phyloP scores from a whole-genome alignment of 2,113 vertebrate species.

The Daboia siamensis region DNA sequence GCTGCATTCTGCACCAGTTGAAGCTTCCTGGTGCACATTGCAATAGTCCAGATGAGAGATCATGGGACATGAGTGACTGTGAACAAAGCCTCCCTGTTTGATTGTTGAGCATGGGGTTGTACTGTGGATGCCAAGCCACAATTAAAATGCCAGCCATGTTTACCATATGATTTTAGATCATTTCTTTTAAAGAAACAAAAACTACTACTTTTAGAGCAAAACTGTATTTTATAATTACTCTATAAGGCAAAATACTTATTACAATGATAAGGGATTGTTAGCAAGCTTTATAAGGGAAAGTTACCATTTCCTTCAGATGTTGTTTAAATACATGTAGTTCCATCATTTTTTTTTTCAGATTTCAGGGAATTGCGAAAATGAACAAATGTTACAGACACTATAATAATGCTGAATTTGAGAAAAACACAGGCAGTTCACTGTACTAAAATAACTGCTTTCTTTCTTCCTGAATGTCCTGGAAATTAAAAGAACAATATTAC shows the following conservation, averaged over 20 bases:
- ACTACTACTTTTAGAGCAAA: neutral
- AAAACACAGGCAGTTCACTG: constrained; percentile 16
- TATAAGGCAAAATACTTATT: neutral
- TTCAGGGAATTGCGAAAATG: constrained; percentile 28
- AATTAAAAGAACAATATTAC: constrained; percentile 23
- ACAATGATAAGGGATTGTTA: neutral
- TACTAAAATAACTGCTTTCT: constrained; percentile 21
- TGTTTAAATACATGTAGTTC: constrained; percentile 29
- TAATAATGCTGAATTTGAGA: constrained; percentile 15
- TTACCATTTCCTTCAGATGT: neutral
- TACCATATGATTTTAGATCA: neutral
- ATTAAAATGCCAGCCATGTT: neutral
- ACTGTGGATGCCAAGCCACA: neutral
- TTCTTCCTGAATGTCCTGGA: constrained; percentile 27
- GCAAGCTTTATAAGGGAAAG: constrained; percentile 13
- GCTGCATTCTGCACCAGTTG: neutral
- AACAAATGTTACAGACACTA: constrained; percentile 30
- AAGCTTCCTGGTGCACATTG: neutral
- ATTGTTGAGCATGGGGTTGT: neutral
- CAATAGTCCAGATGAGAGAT: neutral
- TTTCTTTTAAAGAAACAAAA: neutral
- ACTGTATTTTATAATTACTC: neutral
- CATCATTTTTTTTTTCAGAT: constrained; percentile 2
- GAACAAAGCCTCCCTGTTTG: neutral
- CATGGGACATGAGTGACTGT: neutral